Conservation (phyloP, 2,888 invertebrate species). For the Athripsodes cinereus region DNA sequence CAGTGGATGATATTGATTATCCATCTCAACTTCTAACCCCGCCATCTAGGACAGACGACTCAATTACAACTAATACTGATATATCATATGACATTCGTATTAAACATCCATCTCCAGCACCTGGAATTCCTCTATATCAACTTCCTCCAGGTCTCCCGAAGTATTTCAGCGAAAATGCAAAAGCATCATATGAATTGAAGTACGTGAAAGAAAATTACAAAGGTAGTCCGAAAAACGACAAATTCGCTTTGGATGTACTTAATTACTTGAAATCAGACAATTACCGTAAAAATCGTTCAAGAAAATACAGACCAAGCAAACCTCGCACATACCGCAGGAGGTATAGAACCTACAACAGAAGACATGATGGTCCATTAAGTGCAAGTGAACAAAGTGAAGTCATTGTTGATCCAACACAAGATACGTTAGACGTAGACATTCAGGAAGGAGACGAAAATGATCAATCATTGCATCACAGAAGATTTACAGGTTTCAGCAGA, state of each 20-base stretch:
- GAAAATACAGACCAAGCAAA: neutral
- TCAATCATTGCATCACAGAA: too few relatives aligned
- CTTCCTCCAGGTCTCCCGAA: conserved; percentile 19
- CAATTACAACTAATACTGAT: neutral
- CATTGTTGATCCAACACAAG: neutral
- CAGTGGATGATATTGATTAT: neutral
- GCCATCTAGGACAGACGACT: conserved; percentile 4
- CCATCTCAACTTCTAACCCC: conserved; percentile 12
- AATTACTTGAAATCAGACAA: conserved; percentile 8
- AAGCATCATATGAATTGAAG: conserved; percentile 18
- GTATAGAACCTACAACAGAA: neutral
- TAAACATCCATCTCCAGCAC: conserved; percentile 17
- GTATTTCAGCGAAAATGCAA: neutral
- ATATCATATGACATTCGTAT: neutral
- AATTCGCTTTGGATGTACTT: conserved; percentile 22
- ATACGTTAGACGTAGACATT: too few relatives aligned
- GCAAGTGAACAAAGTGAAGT: neutral
- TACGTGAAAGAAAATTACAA: conserved; percentile 24
- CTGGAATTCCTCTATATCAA: conserved; percentile 11
- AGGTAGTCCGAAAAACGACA: conserved; percentile 25
- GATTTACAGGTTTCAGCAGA: neutral
- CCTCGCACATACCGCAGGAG: neutral
- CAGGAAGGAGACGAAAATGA: too few relatives aligned
- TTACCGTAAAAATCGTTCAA: conserved; percentile 4
- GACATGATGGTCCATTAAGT: neutral